Conservation (phyloP, 2,888 invertebrate species). For the Schizotus pectinicornis region DNA sequence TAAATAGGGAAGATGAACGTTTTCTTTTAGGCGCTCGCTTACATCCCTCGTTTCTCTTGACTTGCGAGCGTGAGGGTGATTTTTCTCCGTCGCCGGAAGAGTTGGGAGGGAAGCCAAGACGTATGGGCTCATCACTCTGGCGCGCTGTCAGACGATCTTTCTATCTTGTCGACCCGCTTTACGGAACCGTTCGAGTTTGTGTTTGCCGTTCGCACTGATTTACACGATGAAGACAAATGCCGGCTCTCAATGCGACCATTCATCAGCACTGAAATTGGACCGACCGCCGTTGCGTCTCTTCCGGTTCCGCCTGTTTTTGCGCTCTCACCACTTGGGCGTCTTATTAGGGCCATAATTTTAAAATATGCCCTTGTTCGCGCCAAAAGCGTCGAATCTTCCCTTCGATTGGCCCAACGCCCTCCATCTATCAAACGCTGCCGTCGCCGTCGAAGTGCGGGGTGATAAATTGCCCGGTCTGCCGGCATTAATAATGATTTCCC, state of each 20-base stretch:
- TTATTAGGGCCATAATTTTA: slow-evolving; percentile 23
- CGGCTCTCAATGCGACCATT: slow-evolving; percentile 53
- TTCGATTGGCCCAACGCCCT: slow-evolving; percentile 38
- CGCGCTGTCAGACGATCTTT: slow-evolving; percentile 56
- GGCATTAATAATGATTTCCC: slow-evolving; percentile 53
- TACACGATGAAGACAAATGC: slow-evolving; percentile 57
- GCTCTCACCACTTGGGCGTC: slow-evolving; percentile 1
- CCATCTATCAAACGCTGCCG: slow-evolving; percentile 48
- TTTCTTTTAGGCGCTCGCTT: slow-evolving; percentile 51
- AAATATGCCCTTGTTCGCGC: slow-evolving; percentile 20
- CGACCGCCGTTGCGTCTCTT: slow-evolving; percentile 10
- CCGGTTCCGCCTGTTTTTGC: neutral
- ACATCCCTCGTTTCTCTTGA: slow-evolving; percentile 49
- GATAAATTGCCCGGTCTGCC: slow-evolving; percentile 48
- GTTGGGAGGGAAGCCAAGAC: slow-evolving; percentile 52
- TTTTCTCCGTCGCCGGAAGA: slow-evolving; percentile 54
- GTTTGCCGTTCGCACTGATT: slow-evolving; percentile 54
- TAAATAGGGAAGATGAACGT: slow-evolving; percentile 58
- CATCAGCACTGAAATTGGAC: slow-evolving; percentile 51
- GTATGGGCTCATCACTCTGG: slow-evolving; percentile 58
- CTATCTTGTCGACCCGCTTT: slow-evolving; percentile 54
- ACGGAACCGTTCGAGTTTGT: slow-evolving; percentile 53
- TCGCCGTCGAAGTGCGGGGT: slow-evolving; percentile 37
- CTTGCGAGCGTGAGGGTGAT: slow-evolving; percentile 56
- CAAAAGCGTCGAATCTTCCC: slow-evolving; percentile 28